These are phyloP conservation scores for Tangara arthus DNA, from an alignment of 2,797 vertebrate species.

Conservation along the genomic window DNA sequence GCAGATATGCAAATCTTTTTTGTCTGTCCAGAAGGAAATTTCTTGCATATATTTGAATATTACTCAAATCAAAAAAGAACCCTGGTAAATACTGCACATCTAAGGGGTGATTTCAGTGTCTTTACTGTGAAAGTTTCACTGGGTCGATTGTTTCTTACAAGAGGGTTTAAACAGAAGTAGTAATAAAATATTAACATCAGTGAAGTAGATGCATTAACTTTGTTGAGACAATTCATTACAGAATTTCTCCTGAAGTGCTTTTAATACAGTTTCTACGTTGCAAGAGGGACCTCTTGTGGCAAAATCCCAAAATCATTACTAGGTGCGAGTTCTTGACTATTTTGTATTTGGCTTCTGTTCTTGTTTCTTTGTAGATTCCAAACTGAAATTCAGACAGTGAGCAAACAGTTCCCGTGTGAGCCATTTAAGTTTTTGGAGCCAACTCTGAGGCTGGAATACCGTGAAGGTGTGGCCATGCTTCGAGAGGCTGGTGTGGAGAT, in stretches of 20 bases:
- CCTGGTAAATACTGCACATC: not conserved
- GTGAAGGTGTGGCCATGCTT: constrained; percentile 92
- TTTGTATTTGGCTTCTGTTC: not conserved
- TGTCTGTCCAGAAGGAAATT: not conserved
- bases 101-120: not conserved
- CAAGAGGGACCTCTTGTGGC: constrained; percentile 73
- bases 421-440: constrained; percentile 98
- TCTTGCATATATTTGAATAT: not conserved
- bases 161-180: not conserved
- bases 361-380: constrained; percentile 82
- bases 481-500: constrained; percentile 92
- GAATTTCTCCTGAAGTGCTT: not conserved
- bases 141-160: not conserved
- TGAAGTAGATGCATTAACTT: constrained; percentile 3
- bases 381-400: constrained; percentile 93
- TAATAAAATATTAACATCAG: not conserved
- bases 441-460: constrained; percentile 91
- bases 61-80: not conserved
- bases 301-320: not conserved
- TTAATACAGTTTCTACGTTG: not conserved
- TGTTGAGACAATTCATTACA: not conserved
- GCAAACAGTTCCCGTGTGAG: constrained; percentile 93
- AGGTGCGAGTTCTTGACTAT: not conserved
- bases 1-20: not conserved
- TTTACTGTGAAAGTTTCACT: not conserved